phyloP scores from a whole-genome alignment of 2,113 vertebrate species.

The Bubo scandiacus region DNA sequence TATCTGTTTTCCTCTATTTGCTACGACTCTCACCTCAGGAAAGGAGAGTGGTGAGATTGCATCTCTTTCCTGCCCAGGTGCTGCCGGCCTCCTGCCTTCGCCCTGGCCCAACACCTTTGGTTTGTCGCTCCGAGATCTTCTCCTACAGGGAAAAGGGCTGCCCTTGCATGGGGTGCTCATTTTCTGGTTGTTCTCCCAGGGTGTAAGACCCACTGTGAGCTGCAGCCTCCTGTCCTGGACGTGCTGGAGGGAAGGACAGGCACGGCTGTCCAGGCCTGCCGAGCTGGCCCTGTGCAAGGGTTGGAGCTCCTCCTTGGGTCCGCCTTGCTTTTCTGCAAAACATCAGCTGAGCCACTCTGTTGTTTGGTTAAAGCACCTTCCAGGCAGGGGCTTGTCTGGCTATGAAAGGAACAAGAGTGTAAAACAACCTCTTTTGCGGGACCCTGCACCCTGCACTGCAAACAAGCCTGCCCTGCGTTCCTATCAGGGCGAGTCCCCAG shows the following conservation, averaged over 20 bases:
- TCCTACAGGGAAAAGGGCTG: neutral
- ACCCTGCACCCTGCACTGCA: neutral
- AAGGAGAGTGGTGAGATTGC: neutral
- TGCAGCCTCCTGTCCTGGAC: neutral
- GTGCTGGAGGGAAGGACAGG: neutral
- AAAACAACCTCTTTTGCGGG: neutral
- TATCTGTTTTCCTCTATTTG: conserved; percentile 6
- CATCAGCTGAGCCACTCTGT: neutral
- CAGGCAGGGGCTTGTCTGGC: neutral
- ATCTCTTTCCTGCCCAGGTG: conserved; percentile 51
- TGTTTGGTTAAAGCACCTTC: neutral
- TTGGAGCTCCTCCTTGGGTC: neutral
- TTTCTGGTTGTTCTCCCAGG: neutral
- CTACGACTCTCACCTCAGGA: neutral
- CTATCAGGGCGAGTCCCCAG: neutral
- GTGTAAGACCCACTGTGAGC: accelerated
- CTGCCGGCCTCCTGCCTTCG: neutral
- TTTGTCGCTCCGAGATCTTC: neutral
- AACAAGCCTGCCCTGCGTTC: neutral
- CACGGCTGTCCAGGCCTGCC: accelerated
- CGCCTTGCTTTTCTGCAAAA: neutral
- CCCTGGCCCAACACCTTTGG: neutral
- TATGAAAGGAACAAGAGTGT: neutral
- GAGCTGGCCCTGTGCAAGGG: accelerated
- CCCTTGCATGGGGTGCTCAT: neutral